Evolutionary conservation across 2,888 invertebrate genomes (phyloP).

Genomic region (Apotomis capreana): DNA sequence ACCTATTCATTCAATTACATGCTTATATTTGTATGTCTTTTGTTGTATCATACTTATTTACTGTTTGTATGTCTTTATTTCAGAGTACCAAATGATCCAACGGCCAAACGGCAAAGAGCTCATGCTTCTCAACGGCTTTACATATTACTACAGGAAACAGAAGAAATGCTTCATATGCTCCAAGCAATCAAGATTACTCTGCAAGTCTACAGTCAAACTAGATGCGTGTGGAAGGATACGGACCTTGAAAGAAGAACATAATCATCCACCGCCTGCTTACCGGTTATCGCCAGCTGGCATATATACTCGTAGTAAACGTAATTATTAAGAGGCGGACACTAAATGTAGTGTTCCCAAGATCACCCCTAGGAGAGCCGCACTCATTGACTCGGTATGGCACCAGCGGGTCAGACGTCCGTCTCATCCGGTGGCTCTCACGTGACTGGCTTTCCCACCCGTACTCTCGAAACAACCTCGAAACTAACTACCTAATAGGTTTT

Average conservation of each 20-base stretch:
- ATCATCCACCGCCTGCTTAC: slow-evolving; percentile 11
- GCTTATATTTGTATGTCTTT: neutral
- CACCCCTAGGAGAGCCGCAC: too few species aligned
- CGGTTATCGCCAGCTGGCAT: slow-evolving; percentile 3
- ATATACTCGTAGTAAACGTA: neutral
- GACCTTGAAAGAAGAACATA: slow-evolving; percentile 16
- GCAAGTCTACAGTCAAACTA: slow-evolving; percentile 12
- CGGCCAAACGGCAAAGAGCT: slow-evolving; percentile 9
- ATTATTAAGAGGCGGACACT: too few species aligned
- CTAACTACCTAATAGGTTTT: too few species aligned
- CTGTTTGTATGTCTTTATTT: neutral
- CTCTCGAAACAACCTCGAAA: too few species aligned
- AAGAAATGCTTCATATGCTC: slow-evolving; percentile 23
- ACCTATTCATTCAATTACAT: too few species aligned
- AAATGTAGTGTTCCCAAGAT: too few species aligned
- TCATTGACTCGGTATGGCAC: too few species aligned
- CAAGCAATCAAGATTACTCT: slow-evolving; percentile 13
- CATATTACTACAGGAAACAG: slow-evolving; percentile 17
- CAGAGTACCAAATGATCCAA: slow-evolving; percentile 21
- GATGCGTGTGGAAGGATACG: slow-evolving; percentile 12
- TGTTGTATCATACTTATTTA: neutral
- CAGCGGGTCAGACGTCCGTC: too few species aligned
- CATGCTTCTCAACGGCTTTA: slow-evolving; percentile 15
- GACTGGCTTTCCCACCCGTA: too few species aligned
- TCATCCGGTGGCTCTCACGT: too few species aligned